These are phyloP conservation scores for Drosophila micromelanica DNA, from an alignment of 1,140 invertebrate species.

Conservation along the genomic window DNA sequence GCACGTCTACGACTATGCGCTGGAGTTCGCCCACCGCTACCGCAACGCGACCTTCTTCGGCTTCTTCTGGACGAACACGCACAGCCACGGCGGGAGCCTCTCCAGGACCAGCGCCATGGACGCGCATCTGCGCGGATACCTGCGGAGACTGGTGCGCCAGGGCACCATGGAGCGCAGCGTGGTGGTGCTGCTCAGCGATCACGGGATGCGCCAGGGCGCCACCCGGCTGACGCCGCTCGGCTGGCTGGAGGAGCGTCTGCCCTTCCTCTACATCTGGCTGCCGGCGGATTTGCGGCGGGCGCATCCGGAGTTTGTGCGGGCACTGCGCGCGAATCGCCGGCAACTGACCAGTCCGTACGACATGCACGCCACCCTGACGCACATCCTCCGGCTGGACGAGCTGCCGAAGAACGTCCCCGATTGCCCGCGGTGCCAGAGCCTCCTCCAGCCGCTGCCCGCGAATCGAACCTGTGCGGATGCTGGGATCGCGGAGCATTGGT, in stretches of 20 bases:
- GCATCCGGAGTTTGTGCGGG: constrained; percentile 87
- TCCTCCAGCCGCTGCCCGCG: constrained; percentile 87
- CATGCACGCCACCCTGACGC: constrained; percentile 88
- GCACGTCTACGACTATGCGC: constrained; percentile 85
- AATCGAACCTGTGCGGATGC: constrained; percentile 89
- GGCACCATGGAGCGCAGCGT: constrained; percentile 88
- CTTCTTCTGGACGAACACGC: constrained; percentile 90
- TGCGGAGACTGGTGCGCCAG: constrained; percentile 86
- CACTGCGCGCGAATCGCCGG: constrained; percentile 89
- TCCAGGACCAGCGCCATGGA: constrained; percentile 89
- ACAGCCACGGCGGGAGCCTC: constrained; percentile 89
- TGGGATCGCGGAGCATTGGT: constrained; percentile 90
- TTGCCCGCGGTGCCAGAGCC: constrained; percentile 88
- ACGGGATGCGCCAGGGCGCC: constrained; percentile 93
- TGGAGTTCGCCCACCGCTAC: constrained; percentile 86
- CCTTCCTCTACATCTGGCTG: constrained; percentile 91
- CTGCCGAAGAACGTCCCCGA: constrained; percentile 58
- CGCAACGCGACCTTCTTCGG: constrained; percentile 87
- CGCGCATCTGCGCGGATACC: constrained; percentile 85
- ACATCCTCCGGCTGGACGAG: constrained; percentile 74
- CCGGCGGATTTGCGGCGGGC: constrained; percentile 89
- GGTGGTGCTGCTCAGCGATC: constrained; percentile 94
- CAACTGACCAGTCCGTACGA: constrained; percentile 93
- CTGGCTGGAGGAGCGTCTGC: constrained; percentile 94
- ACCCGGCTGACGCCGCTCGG: constrained; percentile 88